phyloP scores from a whole-genome alignment of 2,113 vertebrate species.

The Bostrychus sinensis region DNA sequence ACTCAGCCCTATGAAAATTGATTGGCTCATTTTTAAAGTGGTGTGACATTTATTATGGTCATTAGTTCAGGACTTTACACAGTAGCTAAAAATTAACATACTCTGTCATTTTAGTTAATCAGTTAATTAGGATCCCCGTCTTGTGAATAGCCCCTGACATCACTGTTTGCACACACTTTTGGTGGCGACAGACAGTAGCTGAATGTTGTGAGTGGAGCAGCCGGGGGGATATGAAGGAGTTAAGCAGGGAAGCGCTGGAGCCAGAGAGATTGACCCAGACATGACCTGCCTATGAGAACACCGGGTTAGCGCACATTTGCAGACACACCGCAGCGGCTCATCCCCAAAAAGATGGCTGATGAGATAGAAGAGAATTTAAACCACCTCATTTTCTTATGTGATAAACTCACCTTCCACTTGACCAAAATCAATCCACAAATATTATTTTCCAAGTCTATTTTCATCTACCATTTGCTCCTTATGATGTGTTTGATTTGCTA shows the following conservation, averaged over 20 bases:
- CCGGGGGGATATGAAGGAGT: conserved; percentile 59
- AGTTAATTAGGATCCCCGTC: not conserved
- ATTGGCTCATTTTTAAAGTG: too few species aligned
- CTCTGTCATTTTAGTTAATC: not conserved
- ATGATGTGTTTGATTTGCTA: conserved; percentile 3
- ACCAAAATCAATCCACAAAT: not conserved
- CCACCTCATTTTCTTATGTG: conserved; percentile 35
- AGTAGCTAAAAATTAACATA: conserved; percentile 1
- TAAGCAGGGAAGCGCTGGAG: conserved; percentile 69
- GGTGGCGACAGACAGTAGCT: conserved; percentile 28
- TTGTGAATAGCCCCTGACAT: not conserved
- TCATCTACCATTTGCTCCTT: not conserved
- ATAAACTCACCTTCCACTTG: not conserved
- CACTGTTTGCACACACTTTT: not conserved
- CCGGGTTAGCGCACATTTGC: conserved; percentile 51
- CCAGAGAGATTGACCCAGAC: conserved; percentile 77
- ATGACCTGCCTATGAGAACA: conserved; percentile 73
- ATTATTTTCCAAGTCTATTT: not conserved
- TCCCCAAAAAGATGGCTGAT: conserved; percentile 43
- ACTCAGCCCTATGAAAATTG: not conserved
- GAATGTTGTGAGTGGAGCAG: conserved; percentile 2
- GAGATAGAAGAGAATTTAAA: conserved; percentile 51
- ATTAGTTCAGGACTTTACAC: not conserved
- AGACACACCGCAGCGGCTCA: conserved; percentile 43
- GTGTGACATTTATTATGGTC: not conserved